A percentile compares a stretch with the other conserved stretches of the same genome.
Evolutionary conservation across 92 coral and sea anemone genomes (phyloP).

Genomic region (Actinernus sp.): DNA sequence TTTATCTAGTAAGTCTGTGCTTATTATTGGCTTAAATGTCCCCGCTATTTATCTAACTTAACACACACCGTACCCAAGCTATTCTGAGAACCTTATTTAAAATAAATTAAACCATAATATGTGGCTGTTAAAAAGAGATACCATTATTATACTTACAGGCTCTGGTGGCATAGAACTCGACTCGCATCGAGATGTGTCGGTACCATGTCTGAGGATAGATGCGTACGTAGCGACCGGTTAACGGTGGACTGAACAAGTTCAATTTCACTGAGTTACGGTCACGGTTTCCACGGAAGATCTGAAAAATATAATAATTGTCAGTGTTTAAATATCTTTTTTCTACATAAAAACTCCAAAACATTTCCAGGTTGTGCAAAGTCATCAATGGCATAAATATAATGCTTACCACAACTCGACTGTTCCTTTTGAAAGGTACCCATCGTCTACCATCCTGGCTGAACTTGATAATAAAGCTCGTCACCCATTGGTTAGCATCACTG

Average conservation of each 20-base stretch:
- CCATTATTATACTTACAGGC: slow-evolving; percentile 17
- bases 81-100: too few relatives aligned
- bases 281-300: slow-evolving; percentile 29
- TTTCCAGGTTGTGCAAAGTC: too few relatives aligned
- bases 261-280: slow-evolving; percentile 7
- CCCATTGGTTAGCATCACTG: slow-evolving; percentile 73
- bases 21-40: too few relatives aligned
- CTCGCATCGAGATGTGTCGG: slow-evolving; percentile 4
- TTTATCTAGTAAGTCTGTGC: too few relatives aligned
- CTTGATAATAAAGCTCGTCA: slow-evolving; percentile 49
- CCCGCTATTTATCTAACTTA: too few relatives aligned
- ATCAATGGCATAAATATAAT: too few relatives aligned
- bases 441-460: slow-evolving; percentile 82
- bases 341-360: too few relatives aligned
- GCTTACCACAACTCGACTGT: slow-evolving; percentile 6
- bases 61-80: too few relatives aligned
- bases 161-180: slow-evolving; percentile 15
- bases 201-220: slow-evolving; percentile 12
- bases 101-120: too few relatives aligned
- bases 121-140: too few relatives aligned
- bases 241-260: slow-evolving; percentile 12
- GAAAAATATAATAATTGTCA: not conserved
- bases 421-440: slow-evolving; percentile 62
- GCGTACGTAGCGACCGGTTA: slow-evolving; percentile 24
- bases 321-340: not conserved